These are phyloP conservation scores for Andrena camellia DNA, from an alignment of 2,888 invertebrate genomes.

Conservation along the genomic window DNA sequence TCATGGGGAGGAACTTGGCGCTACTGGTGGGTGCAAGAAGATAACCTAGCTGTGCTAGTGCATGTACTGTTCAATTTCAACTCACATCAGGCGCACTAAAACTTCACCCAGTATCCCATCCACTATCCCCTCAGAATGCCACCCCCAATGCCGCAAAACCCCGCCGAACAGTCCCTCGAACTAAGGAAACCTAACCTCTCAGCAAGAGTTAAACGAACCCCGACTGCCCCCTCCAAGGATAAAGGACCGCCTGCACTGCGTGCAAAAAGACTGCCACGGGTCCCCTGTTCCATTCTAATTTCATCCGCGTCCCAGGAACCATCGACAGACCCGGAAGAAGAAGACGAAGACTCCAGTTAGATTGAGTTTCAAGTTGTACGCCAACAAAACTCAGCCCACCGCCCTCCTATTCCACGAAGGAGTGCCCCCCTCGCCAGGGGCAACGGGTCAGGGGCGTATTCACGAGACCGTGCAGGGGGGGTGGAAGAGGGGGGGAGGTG, in stretches of 20 bases:
- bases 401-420: slow-evolving; percentile 53
- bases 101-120: too few species aligned
- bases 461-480: slow-evolving; percentile 34
- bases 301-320: slow-evolving; percentile 1
- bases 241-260: neutral
- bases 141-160: too few species aligned
- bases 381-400: slow-evolving; percentile 72
- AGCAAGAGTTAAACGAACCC: neutral
- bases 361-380: slow-evolving; percentile 81
- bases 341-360: slow-evolving; percentile 68
- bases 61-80: too few species aligned
- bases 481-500: neutral
- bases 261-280: neutral
- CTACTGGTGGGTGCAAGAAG: too few species aligned
- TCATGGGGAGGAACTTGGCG: too few species aligned
- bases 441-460: slow-evolving; percentile 69
- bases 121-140: too few species aligned
- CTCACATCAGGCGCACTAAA: too few species aligned
- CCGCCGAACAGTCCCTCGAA: too few species aligned
- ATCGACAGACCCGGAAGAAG: slow-evolving; percentile 44
- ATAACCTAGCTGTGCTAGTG: too few species aligned
- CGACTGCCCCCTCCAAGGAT: neutral
- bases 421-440: slow-evolving; percentile 58
- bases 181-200: too few species aligned
- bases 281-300: slow-evolving; percentile 32